Evolutionary conservation across 2,888 invertebrate species (phyloP), one percentile per base, ranked within the genome.

Genomic region (Athalia circularis): DNA sequence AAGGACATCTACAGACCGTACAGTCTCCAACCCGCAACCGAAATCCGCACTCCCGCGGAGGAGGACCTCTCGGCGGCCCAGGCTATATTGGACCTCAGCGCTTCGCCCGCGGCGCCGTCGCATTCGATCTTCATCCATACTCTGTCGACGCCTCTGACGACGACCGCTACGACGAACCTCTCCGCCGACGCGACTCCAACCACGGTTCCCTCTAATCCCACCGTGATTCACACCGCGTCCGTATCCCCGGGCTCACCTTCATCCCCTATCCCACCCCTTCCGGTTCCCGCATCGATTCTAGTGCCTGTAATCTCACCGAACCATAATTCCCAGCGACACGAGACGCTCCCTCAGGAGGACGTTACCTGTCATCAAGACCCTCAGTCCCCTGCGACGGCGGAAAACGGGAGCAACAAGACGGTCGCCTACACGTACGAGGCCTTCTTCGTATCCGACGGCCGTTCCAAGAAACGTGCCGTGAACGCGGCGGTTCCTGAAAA

Each of bases 1-100:
- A 96, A 97, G 90, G 97, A 97, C 90, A 96, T 97, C 85, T 97
- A 97, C 90, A 93, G 97, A 81, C 97, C 97, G 0, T 97, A 97
- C 91, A 96, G 96, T 82, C 85, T 90, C 1, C 90, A 90, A 79
- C 83, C 88, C 0, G 62, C 92, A 93, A 79, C 88, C 67, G 91
- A 91, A 79, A 92, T 93, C 77, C 91, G 94, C 75, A 93, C 93
- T 82, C 93, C 94, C 3, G 94, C 95, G 50, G 95, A 96, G 87
- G 96, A 96, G 89, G 96, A 97, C 86, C 92, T 97, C 74, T 96
- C 96, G 85, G 96, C 96, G 15, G 97, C 96, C 3, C 96, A 96
- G 88, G 96, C 97, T 13, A 97, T 97, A 85, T 93, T 97, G 79
- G 97, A 97, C 90, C 92, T 97, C 81, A 97, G 97, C 90, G 95